phyloP scores from a whole-genome alignment of 2,797 vertebrate genomes.

The Serranus cabrilla region DNA sequence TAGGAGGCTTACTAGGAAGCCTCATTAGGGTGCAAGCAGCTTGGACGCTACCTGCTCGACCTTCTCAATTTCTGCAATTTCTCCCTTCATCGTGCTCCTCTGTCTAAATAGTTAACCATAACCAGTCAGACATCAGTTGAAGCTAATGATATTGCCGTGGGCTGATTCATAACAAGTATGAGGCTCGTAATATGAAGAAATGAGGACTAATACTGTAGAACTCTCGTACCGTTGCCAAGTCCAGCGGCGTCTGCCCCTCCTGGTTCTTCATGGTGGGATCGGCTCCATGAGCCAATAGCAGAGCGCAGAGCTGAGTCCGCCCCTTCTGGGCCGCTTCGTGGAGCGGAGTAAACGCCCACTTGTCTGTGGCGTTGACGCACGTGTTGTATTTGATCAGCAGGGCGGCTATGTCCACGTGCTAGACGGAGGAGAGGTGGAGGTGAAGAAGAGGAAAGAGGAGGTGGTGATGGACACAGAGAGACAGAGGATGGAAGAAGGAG shows the following conservation, averaged over 20 bases:
- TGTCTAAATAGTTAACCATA: constrained; percentile 18
- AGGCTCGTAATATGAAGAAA: neutral
- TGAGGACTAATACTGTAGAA: neutral
- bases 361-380: constrained; percentile 86
- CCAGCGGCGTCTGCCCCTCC: constrained; percentile 88
- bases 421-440: neutral
- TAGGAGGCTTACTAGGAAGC: constrained; percentile 35
- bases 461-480: neutral
- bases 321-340: constrained; percentile 87
- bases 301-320: constrained; percentile 82
- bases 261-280: constrained; percentile 91
- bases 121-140: constrained; percentile 7
- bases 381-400: constrained; percentile 90
- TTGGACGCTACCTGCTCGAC: constrained; percentile 4
- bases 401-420: constrained; percentile 90
- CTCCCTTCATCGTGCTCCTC: neutral
- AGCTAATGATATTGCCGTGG: neutral
- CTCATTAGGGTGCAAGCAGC: constrained; percentile 32
- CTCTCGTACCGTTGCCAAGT: constrained; percentile 84
- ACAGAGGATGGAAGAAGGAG: neutral
- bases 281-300: constrained; percentile 87
- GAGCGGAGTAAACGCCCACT: constrained; percentile 87
- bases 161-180: neutral
- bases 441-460: neutral
- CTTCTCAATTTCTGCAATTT: neutral